These are phyloP conservation scores for Drosophila miranda DNA, from an alignment of 1,140 invertebrate genomes.

Conservation along the genomic window DNA sequence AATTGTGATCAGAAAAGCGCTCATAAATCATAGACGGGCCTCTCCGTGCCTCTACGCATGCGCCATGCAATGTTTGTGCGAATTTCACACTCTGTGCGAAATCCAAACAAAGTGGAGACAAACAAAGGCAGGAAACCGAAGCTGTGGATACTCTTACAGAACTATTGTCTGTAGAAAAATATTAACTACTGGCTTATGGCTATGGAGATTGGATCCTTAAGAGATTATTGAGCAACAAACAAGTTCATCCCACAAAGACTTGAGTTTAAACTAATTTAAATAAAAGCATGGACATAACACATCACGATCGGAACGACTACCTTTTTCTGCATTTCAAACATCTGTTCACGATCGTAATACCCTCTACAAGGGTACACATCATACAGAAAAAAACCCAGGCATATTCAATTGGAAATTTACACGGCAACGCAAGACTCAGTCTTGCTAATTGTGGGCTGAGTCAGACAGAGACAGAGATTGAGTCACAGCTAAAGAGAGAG, in stretches of 20 bases:
- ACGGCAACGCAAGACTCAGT: constrained; percentile 27
- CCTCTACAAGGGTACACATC: background rate
- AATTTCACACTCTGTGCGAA: constrained; percentile 12
- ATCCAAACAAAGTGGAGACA: constrained; percentile 17
- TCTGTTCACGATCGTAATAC: no score
- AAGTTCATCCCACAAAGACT: no score
- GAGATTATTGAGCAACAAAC: no score
- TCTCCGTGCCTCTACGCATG: constrained; percentile 12
- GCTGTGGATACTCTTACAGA: no score
- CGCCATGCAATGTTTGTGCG: constrained; percentile 52
- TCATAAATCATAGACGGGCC: constrained; percentile 23
- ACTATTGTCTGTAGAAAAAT: no score
- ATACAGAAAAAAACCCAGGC: background rate
- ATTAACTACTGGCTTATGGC: no score
- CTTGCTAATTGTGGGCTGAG: constrained; percentile 26
- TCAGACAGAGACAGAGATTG: background rate
- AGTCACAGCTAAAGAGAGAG: background rate
- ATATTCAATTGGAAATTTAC: constrained; percentile 34
- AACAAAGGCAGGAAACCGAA: background rate
- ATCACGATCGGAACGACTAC: no score
- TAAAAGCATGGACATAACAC: no score
- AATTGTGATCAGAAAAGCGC: constrained; percentile 47
- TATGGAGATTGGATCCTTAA: no score
- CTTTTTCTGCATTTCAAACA: no score
- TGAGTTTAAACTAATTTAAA: no score